Evolutionary conservation across 2,888 invertebrate genomes (phyloP).

Genomic region (Chaetogeoica ovagalla): DNA sequence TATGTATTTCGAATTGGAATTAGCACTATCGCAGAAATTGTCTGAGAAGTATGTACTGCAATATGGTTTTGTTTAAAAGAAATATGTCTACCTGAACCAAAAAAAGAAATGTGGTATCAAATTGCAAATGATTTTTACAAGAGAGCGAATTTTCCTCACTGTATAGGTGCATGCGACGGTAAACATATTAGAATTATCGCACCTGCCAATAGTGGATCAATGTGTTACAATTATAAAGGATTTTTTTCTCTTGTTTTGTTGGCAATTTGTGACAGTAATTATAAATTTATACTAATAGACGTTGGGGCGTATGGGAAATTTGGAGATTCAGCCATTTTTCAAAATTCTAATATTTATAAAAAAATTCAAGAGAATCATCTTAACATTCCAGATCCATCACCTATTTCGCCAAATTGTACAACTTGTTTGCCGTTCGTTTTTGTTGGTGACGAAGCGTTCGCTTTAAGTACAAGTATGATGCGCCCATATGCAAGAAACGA

Average conservation of each 20-base stretch:
- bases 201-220: constrained; percentile 18
- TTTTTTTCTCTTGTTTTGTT: constrained; percentile 33
- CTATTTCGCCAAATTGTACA: not conserved
- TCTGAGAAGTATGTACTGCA: constrained; percentile 26
- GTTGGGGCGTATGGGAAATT: constrained; percentile 57
- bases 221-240: constrained; percentile 12
- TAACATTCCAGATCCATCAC: constrained; percentile 54
- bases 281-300: constrained; percentile 56
- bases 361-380: constrained; percentile 53
- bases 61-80: constrained; percentile 8
- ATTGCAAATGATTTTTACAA: constrained; percentile 12
- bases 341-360: constrained; percentile 54
- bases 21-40: constrained; percentile 44
- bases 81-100: constrained; percentile 27
- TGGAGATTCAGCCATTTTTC: constrained; percentile 58
- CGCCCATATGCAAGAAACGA: constrained; percentile 18
- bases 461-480: constrained; percentile 10
- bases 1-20: constrained; percentile 58
- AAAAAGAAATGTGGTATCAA: constrained; percentile 17
- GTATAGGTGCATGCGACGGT: constrained; percentile 17
- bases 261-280: constrained; percentile 53
- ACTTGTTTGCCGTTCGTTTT: constrained; percentile 22
- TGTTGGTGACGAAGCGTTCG: constrained; percentile 8
- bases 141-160: constrained; percentile 22
- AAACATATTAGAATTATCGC: constrained; percentile 23